Conservation (phyloP, 2,113 vertebrate genomes). For the Grantiella picta region DNA sequence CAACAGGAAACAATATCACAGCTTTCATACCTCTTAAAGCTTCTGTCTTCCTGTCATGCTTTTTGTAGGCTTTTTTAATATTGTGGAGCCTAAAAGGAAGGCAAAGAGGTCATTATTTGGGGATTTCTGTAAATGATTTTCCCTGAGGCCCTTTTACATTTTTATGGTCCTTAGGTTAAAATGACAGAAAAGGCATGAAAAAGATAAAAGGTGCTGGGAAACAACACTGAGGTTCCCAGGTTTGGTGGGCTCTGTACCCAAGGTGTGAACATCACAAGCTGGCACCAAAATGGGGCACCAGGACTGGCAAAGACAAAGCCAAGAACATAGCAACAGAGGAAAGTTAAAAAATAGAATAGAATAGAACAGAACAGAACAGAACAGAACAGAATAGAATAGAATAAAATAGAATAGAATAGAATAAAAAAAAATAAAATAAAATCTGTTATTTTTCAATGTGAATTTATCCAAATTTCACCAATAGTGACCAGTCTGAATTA, state of each 20-base stretch:
- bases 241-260: background rate
- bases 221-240: background rate
- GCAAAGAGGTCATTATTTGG: background rate
- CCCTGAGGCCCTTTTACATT: background rate
- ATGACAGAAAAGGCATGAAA: background rate
- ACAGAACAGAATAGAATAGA: no score
- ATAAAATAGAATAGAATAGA: no score
- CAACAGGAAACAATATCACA: background rate
- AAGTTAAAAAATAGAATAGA: no score
- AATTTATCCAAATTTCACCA: background rate
- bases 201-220: background rate
- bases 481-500: background rate
- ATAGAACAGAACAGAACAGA: no score
- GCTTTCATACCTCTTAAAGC: conserved; percentile 80
- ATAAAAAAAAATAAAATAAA: no score
- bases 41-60: conserved; percentile 78
- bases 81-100: conserved; percentile 78
- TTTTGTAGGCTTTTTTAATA: conserved; percentile 81
- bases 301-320: background rate
- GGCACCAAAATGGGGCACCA: background rate
- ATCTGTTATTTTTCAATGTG: background rate
- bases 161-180: background rate
- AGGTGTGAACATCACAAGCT: background rate
- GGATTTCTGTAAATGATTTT: background rate
- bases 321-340: background rate